These are phyloP conservation scores for Melinaea menophilus DNA, from an alignment of 2,888 invertebrate species.

Conservation along the genomic window DNA sequence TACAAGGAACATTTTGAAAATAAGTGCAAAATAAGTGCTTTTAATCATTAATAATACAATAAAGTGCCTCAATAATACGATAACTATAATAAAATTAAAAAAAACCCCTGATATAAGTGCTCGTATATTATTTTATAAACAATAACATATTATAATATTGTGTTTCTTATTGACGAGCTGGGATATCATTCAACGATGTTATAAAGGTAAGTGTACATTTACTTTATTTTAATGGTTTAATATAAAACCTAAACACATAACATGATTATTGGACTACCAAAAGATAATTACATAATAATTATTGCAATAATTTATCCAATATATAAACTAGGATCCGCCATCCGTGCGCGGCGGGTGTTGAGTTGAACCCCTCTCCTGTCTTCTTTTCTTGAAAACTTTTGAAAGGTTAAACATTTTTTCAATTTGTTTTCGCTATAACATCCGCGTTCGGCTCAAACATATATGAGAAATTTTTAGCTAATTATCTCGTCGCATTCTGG, in stretches of 20 bases:
- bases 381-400: too few species aligned
- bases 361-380: too few species aligned
- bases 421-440: too few species aligned
- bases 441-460: too few species aligned
- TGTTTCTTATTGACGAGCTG: conserved; percentile 42
- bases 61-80: conserved; percentile 47
- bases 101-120: conserved; percentile 3
- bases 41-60: conserved; percentile 33
- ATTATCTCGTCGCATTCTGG: too few species aligned
- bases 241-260: conserved; percentile 16
- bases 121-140: conserved; percentile 17
- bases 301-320: too few species aligned
- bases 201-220: conserved; percentile 56
- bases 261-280: conserved; percentile 14
- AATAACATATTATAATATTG: conserved; percentile 11
- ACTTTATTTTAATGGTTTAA: conserved; percentile 2
- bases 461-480: too few species aligned
- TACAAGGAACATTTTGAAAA: conserved; percentile 13
- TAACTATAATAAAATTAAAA: conserved; percentile 27
- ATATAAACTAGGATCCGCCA: too few species aligned
- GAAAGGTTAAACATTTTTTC: too few species aligned
- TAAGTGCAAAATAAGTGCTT: conserved; percentile 40
- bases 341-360: too few species aligned
- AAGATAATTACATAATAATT: not conserved
- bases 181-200: conserved; percentile 53